Evolutionary conservation across 2,113 vertebrate species (phyloP).

Genomic region (Rhea americana): DNA sequence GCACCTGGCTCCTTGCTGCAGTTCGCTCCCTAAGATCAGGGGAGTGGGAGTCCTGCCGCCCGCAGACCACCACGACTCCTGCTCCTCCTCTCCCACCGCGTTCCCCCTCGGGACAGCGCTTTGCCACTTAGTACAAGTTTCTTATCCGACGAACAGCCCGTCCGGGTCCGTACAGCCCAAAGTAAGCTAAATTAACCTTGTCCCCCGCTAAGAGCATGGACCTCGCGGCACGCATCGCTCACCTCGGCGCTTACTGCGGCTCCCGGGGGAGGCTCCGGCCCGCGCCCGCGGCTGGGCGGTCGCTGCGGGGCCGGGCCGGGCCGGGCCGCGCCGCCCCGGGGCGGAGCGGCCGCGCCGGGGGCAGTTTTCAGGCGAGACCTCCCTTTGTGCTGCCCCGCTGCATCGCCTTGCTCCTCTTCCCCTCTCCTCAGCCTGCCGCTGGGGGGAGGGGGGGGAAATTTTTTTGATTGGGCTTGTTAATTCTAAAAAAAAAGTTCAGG

Average conservation of each 20-base stretch:
- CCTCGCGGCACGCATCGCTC: background rate
- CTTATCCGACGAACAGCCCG: background rate
- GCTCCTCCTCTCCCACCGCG: background rate
- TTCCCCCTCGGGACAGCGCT: background rate
- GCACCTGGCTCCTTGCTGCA: background rate
- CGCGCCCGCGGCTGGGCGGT: no score
- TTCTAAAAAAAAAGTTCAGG: background rate
- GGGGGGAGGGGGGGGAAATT: no score
- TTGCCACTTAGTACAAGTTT: background rate
- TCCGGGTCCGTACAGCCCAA: background rate
- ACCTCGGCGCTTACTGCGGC: background rate
- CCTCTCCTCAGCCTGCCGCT: background rate
- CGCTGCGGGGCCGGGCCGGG: background rate
- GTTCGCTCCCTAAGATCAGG: background rate
- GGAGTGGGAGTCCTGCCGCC: background rate
- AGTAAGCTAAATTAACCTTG: background rate
- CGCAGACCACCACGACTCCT: background rate
- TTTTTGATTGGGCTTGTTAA: background rate
- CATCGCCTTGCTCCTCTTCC: background rate
- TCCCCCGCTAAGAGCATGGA: fast-evolving
- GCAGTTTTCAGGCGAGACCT: fast-evolving
- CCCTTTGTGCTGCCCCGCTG: background rate
- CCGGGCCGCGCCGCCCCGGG: background rate
- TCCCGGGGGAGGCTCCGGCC: background rate
- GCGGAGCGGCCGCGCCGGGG: background rate